Base-by-base conservation (phyloP, 2,113 vertebrate species). In the Cephalopterus ornatus region DNA sequence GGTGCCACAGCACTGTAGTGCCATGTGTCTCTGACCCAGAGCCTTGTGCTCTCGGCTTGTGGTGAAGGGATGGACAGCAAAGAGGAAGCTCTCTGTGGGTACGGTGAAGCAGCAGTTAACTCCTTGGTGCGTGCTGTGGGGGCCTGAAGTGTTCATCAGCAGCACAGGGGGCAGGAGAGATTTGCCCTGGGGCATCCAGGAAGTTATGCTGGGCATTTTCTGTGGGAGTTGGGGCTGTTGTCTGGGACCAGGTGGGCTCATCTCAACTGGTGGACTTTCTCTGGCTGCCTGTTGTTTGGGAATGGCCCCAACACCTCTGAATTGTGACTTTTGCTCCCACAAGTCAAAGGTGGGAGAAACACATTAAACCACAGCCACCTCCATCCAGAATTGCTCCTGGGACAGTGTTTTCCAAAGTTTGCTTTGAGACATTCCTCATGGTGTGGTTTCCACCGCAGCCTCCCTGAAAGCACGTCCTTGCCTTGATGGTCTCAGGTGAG, bases 141-240 rank as follows among this genome's bases (percentile, higher is more conserved):
- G 30, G 9, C 17, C 75, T 55, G 5, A 71, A 55, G 24, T 30
- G 26, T 41, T 89, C 9, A 3, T 14, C 63, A 62, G 44, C 71
- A 71, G 70, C 2, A 47, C 32, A 20, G 41, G 65, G 19, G 22
- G 26, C 0, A 0, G 39, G 35, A 91, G 11, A 27, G 17, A 14
- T 85, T 81, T 67, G 21, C 42, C n/a, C 55, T 66, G 33, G 11
- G 33, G 12, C 42, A 74, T 16, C 10, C 28, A 35, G 63, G 35
- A 76, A 61, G 50, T 19, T 22, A 58, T 5, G 0, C 24, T 61
- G 56, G 10, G 39, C 2, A 1, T 85, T 55, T 94, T 47, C 52
- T 63, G 27, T 4, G 1, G 70, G 80, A 67, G 6, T 1, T 63
- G 39, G 15, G 13, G 23, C 49, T 73, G 32, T 74, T 44, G 17